Conservation (phyloP, 1,140 invertebrate species). For the Zaprionus tsacasi region DNA sequence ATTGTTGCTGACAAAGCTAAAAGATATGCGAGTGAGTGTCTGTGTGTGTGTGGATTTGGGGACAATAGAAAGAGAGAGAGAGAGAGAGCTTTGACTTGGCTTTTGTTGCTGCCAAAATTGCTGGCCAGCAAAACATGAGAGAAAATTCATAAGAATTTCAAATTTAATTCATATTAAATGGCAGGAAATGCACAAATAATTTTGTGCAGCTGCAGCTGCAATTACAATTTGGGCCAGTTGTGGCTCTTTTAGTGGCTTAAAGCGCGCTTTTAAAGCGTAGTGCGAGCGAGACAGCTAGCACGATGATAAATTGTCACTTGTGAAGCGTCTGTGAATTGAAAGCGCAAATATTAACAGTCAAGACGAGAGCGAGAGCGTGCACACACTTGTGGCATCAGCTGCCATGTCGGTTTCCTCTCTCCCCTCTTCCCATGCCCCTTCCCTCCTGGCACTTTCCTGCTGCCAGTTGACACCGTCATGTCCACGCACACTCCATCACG, state of each 20-base stretch:
- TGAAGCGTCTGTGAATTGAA: slow-evolving; percentile 64
- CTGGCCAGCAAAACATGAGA: slow-evolving; percentile 22
- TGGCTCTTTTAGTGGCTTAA: slow-evolving; percentile 30
- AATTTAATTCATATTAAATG: slow-evolving; percentile 78
- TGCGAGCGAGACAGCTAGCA: slow-evolving; percentile 12
- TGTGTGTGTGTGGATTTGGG: slow-evolving; percentile 15
- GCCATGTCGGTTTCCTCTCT: slow-evolving; percentile 7
- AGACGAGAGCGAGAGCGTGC: slow-evolving; percentile 53
- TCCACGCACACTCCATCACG: slow-evolving; percentile 43
- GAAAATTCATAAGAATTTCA: slow-evolving; percentile 66
- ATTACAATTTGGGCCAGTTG: slow-evolving; percentile 27
- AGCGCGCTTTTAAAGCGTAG: slow-evolving; percentile 33
- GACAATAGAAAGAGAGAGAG: slow-evolving; percentile 30
- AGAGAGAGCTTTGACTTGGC: slow-evolving; percentile 8
- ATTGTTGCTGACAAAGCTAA: slow-evolving; percentile 46
- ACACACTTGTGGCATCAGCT: slow-evolving; percentile 64
- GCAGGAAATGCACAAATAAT: slow-evolving; percentile 59
- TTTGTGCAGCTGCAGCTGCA: slow-evolving; percentile 45
- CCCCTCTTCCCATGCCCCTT: neutral
- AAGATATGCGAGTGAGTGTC: slow-evolving; percentile 18
- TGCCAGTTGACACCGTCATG: slow-evolving; percentile 41
- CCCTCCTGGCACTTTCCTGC: neutral
- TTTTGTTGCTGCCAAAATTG: slow-evolving; percentile 37
- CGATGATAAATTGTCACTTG: slow-evolving; percentile 54
- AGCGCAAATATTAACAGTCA: slow-evolving; percentile 78